phyloP scores from a whole-genome alignment of 2,888 invertebrate species.

The Lithophane socia region DNA sequence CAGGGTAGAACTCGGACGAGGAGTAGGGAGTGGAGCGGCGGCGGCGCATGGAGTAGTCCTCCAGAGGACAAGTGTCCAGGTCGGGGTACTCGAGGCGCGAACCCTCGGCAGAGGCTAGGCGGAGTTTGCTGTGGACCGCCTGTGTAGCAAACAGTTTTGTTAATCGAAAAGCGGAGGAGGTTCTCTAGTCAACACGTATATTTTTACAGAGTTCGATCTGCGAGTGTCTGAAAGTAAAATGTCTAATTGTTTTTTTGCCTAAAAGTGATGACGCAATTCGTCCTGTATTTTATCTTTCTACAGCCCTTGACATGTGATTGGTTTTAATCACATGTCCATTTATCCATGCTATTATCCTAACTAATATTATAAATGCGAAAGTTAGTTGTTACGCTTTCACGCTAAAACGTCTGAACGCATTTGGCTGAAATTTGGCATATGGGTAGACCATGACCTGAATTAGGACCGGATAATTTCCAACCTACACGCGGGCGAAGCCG shows the following conservation, averaged over 20 bases:
- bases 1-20: constrained; percentile 87
- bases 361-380: not conserved
- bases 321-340: not conserved
- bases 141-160: constrained; percentile 54
- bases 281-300: not conserved
- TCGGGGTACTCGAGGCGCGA: constrained; percentile 92
- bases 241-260: not conserved
- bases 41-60: constrained; percentile 93
- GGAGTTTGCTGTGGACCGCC: constrained; percentile 92
- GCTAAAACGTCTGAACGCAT: not conserved
- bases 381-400: not conserved
- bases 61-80: constrained; percentile 92
- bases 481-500: not conserved
- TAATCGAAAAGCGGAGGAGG: not conserved
- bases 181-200: not conserved
- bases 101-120: constrained; percentile 92
- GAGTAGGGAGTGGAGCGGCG: constrained; percentile 89
- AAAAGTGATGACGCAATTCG: not conserved
- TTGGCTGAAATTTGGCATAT: not conserved
- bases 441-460: not conserved
- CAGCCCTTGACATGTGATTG: not conserved
- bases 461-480: not conserved
- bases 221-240: not conserved
- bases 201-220: not conserved
- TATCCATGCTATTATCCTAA: not conserved